Evolutionary conservation across 2,113 vertebrate species (phyloP), one percentile per base, ranked within the genome.

Genomic region (Barbus barbus): DNA sequence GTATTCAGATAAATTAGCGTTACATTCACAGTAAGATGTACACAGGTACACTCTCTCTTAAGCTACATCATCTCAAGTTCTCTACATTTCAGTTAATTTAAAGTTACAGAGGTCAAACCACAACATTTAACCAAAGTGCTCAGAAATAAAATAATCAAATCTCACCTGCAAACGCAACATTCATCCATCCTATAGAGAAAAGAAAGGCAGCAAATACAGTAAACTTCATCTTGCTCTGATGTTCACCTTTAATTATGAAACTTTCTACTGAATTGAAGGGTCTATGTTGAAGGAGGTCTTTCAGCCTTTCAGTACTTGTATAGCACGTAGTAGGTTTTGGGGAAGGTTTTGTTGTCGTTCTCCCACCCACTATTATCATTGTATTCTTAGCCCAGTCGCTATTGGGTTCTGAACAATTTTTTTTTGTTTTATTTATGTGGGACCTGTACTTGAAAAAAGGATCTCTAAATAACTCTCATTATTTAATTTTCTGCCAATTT

Each of bases 391-490:
- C 11, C 85, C 85, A 89, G 0, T 0, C 0, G 0, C 7, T 36
- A 0, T 65, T 14, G 20, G 90, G 88, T 60, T 86, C 36, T 51
- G 85, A 86, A 33, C 90, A 91, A 28, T n/a, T 9, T 5, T 4
- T 76, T 2, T 1, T 7, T 3, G 82, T n/a, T n/a, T n/a, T n/a
- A n/a, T n/a, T n/a, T n/a, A n/a, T 83, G 0, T 0, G 0, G 16
- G 90, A 90, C n/a, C 90, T 91, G 84, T 51, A 33, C 63, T 74
- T 11, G 20, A 4, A 48, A 16, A 13, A n/a, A 58, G 46, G 3
- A 28, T 28, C n/a, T n/a, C n/a, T n/a, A n/a, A n/a, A 24, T 67
- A 33, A 16, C 13, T 1, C 7, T 33, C 5, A 33, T 53, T 9
- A 22, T 22, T 53, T 33, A 53, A 76, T 20, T 22, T 7, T 76